Percentiles rank a stretch among this genome's conserved stretches.
Conservation (phyloP, 2,797 vertebrate genomes). For the Erethizon dorsatum region DNA sequence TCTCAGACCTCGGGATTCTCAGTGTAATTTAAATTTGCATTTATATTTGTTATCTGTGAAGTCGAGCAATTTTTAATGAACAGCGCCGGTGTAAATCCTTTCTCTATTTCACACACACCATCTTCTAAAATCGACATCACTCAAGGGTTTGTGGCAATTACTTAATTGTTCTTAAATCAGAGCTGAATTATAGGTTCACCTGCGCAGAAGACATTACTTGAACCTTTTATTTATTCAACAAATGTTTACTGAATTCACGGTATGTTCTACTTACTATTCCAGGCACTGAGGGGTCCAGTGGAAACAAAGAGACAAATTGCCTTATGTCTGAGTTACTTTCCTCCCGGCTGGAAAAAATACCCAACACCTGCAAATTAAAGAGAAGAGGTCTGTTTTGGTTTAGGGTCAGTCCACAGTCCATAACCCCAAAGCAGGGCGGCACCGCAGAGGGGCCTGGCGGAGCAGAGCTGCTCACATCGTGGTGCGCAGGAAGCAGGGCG, state of each 20-base stretch:
- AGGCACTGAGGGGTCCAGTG: not conserved
- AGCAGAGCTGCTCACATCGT: not conserved
- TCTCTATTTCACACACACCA: slow-evolving; percentile 21
- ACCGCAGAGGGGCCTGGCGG: not conserved
- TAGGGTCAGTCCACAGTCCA: not conserved
- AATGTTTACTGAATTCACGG: not conserved
- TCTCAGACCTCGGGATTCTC: not conserved
- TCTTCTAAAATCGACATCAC: not conserved
- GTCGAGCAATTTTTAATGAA: slow-evolving; percentile 10
- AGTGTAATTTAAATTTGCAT: not conserved
- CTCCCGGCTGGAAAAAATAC: not conserved
- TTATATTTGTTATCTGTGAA: slow-evolving; percentile 4
- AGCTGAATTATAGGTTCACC: slow-evolving; percentile 22
- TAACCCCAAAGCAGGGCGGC: not conserved
- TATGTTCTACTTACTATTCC: not conserved
- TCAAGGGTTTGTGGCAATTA: slow-evolving; percentile 14
- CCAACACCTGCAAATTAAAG: not conserved
- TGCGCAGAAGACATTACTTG: not conserved
- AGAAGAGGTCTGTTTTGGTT: not conserved
- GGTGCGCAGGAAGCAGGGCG: not conserved
- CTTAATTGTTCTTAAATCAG: slow-evolving; percentile 14
- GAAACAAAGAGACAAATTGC: not conserved
- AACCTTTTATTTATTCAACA: not conserved
- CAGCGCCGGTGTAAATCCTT: not conserved
- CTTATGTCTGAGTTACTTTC: not conserved